A percentile compares a stretch with the other conserved stretches of the same genome.
Evolutionary conservation across 1,140 invertebrate genomes (phyloP).

Genomic region (Ylistrum balloti): DNA sequence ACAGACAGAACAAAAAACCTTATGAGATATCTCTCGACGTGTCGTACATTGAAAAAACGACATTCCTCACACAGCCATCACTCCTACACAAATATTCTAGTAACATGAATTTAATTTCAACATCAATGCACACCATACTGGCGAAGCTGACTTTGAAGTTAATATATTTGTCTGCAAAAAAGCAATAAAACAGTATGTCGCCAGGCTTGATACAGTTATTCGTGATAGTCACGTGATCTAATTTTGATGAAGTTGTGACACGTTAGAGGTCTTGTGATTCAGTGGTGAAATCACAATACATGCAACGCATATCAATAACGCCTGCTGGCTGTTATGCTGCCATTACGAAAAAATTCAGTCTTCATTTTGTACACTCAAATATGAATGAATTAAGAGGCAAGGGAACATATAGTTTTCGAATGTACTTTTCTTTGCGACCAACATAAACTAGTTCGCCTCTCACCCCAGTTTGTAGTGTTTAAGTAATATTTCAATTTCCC

Average conservation of each 20-base stretch:
- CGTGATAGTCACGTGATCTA: background rate
- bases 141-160: background rate
- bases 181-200: slow-evolving; percentile 9
- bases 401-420: too few relatives aligned
- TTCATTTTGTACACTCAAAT: too few relatives aligned
- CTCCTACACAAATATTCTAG: background rate
- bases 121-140: background rate
- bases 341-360: background rate
- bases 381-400: too few relatives aligned
- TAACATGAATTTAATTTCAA: background rate
- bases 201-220: background rate
- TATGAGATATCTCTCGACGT: too few relatives aligned
- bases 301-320: background rate
- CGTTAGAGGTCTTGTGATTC: background rate
- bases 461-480: too few relatives aligned
- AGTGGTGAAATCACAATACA: background rate
- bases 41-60: background rate
- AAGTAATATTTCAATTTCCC: too few relatives aligned
- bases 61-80: background rate
- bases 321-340: background rate
- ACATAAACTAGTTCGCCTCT: too few relatives aligned
- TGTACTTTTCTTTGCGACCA: too few relatives aligned
- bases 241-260: background rate
- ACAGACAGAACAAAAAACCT: too few relatives aligned
- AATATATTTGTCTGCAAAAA: background rate